Base-by-base conservation (phyloP, 1,140 invertebrate species). In the Thereuonema tuberculata region DNA sequence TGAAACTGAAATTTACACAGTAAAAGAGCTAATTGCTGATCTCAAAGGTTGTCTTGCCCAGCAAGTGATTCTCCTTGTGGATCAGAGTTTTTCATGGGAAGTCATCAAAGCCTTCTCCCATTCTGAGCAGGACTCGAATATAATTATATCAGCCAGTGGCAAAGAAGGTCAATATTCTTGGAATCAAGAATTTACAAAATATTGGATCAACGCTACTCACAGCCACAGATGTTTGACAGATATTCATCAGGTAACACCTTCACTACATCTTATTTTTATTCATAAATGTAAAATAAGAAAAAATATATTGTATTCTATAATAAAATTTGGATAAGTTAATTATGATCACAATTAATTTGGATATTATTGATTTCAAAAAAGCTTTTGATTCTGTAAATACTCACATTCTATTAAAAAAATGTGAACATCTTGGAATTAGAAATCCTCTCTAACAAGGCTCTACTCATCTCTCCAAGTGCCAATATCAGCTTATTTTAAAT, bases 21-120 rank as follows among this genome's bases (percentile, higher is more conserved):
- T 75, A 0, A 66, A 68, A 15, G 78, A 80, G 62, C 67, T 80
- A 24, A 64, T 77, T 26, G 63, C 70, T 0, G 79, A 80, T 61
- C 66, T 78, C 2, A 61, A 69, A 0, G 61, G 72, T 12, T 80
- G 79, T 64, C 59, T 65, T 23, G 78, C 78, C 0, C 68, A 71
- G 5, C 69, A 75, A n/a, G 73, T 80, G 1, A 69, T 76, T 25
- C 58, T 80, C 2, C 63, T 80, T 0, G 72, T 71, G 0, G 79
- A 80, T 61, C 77, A 79, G 58, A 77, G 74, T 59, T 77, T 73
- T 63, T 68, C 76, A 1, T 75, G 73, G 0, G 66, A 74, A 49
- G 60, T 80, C 3, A 66, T 74, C 21, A 67, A 71, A 2, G 68
- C 68, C 2, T 64, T 78, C 20, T 67, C 61, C 37, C 47, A 63